Evolutionary conservation across 2,113 vertebrate species (phyloP).

Genomic region (Nematolebias whitei): DNA sequence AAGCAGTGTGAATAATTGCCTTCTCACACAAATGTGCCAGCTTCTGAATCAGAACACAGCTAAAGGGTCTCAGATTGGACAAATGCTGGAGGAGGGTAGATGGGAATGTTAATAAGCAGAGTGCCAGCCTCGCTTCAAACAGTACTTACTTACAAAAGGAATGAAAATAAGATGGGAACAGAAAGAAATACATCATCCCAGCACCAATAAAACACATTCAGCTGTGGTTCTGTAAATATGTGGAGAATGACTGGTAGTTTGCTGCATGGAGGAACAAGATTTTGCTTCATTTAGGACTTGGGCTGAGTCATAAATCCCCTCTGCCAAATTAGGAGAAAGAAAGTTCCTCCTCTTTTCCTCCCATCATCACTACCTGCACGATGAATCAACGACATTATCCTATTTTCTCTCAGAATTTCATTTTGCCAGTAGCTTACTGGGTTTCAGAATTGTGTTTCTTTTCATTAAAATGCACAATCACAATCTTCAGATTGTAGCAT

Average conservation of each 20-base stretch:
- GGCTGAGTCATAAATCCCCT: background rate
- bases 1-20: conserved; percentile 61
- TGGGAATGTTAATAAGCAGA: conserved; percentile 50
- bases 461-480: conserved; percentile 17
- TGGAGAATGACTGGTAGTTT: background rate
- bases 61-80: conserved; percentile 38
- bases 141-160: conserved; percentile 18
- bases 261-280: background rate
- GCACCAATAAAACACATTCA: background rate
- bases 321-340: background rate
- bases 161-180: conserved; percentile 26
- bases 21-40: conserved; percentile 38
- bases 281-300: conserved; percentile 7
- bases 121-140: conserved; percentile 5
- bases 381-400: background rate
- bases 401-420: conserved; percentile 1
- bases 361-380: background rate
- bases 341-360: background rate
- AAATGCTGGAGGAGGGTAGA: conserved; percentile 38
- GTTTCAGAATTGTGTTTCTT: background rate
- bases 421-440: background rate
- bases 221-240: conserved; percentile 17
- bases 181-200: conserved; percentile 5
- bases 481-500: background rate
- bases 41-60: conserved; percentile 50